These are phyloP conservation scores for Meteorus colon DNA, from an alignment of 2,888 invertebrate genomes.

Conservation along the genomic window DNA sequence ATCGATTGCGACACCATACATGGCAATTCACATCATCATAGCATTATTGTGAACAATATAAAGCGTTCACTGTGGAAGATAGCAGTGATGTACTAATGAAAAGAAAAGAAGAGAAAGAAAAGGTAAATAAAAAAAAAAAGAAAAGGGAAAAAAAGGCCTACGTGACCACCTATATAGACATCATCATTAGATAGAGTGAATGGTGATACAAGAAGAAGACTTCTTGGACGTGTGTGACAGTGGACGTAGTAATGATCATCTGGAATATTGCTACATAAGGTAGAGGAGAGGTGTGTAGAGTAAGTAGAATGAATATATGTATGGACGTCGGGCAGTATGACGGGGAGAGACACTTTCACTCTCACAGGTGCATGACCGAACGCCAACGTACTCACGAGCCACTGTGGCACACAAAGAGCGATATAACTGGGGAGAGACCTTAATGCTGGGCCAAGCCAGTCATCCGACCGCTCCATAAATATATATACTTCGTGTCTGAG, in stretches of 20 bases:
- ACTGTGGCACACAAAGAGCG: conserved; percentile 31
- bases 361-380: conserved; percentile 72
- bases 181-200: conserved; percentile 6
- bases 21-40: neutral
- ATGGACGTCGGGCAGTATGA: conserved; percentile 28
- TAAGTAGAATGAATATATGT: conserved; percentile 20
- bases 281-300: conserved; percentile 11
- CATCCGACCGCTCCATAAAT: conserved; percentile 57
- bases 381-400: conserved; percentile 25
- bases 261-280: conserved; percentile 16
- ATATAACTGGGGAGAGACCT: conserved; percentile 49
- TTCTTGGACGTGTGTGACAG: conserved; percentile 3
- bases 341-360: conserved; percentile 70
- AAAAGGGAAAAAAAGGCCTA: neutral
- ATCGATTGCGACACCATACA: neutral
- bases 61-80: neutral
- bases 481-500: conserved; percentile 20
- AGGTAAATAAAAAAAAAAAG: too few relatives aligned
- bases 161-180: neutral
- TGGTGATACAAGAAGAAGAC: neutral
- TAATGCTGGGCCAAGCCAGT: conserved; percentile 58
- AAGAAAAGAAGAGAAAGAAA: neutral
- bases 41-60: neutral
- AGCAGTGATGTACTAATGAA: conserved; percentile 1
- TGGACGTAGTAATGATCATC: conserved; percentile 2